phyloP scores from a whole-genome alignment of 64 coral and sea anemone species.

The Dendronephthya gigantea region DNA sequence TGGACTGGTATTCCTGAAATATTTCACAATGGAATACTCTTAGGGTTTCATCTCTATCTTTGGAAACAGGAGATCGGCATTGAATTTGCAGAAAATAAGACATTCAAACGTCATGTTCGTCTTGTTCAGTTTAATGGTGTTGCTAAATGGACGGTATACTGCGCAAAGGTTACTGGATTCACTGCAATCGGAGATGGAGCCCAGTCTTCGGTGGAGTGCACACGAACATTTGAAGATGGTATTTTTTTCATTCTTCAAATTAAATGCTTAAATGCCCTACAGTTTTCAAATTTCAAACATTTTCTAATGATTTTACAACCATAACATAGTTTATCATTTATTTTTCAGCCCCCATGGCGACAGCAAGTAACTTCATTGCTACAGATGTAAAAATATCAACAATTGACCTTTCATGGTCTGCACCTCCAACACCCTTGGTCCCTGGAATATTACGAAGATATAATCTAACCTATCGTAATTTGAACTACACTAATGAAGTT shows the following conservation, averaged over 20 bases:
- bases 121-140: neutral
- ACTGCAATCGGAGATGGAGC: neutral
- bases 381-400: neutral
- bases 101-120: neutral
- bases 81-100: neutral
- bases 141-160: neutral
- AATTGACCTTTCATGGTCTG: neutral
- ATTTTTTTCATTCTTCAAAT: neutral
- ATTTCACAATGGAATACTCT: neutral
- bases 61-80: neutral
- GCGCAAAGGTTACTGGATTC: neutral
- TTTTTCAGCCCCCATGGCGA: neutral
- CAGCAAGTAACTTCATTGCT: neutral
- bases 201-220: neutral
- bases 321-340: neutral
- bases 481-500: neutral
- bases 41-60: neutral
- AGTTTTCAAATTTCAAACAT: too few species aligned
- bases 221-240: neutral
- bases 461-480: neutral
- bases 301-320: neutral
- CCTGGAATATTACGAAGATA: neutral
- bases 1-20: neutral
- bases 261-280: neutral
- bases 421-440: neutral